Base-by-base conservation (phyloP, 2,888 invertebrate genomes). In the Proisotoma minuta region DNA sequence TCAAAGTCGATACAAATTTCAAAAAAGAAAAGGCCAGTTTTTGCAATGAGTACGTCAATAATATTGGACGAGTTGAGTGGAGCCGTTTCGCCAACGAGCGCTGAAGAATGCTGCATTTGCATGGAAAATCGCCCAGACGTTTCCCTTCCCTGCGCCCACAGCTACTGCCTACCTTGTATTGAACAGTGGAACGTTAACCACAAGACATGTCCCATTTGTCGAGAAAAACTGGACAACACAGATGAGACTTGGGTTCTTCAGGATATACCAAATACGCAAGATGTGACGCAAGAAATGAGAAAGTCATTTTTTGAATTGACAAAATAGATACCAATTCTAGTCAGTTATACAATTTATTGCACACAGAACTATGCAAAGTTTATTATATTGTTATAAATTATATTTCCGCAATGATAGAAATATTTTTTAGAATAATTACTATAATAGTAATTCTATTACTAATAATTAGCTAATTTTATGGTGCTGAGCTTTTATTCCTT, bases 141-240 rank as follows among this genome's bases (percentile, higher is more conserved):
- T 27, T 83, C 84, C 22, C 50, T 50, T 24, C 26, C 86, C 1
- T 88, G 88, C 76, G 80, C 85, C 1, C 88, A 88, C 76, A 83
- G 82, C 72, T 88, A 85, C 77, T 88, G 88, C 76, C 79, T 83
- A 63, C 81, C 82, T 56, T 88, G 88, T 76, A 86, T 87, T 70
- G 85, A 87, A 74, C 84, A 85, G 77, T 88, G 88, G 85, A 85
- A 85, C 77, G 83, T 83, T n/a, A 80, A 81, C 66, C 82, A 85
- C 74, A 84, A 84, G 75, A 86, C 85, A 0, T 87, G 87, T 75
- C 87, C 87, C 0, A 82, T 87, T 62, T 87, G 87, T 74, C 81
- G 85, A 56, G 84, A 84, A 72, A 80, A 79, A 61, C 76, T 87
- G 51, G 80, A 82, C 49, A 84, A 82, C 69, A 82, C 83, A 0